Evolutionary conservation across 2,888 invertebrate species (phyloP), one percentile per base, ranked within the genome.

Genomic region (Drosophila nigricruria): DNA sequence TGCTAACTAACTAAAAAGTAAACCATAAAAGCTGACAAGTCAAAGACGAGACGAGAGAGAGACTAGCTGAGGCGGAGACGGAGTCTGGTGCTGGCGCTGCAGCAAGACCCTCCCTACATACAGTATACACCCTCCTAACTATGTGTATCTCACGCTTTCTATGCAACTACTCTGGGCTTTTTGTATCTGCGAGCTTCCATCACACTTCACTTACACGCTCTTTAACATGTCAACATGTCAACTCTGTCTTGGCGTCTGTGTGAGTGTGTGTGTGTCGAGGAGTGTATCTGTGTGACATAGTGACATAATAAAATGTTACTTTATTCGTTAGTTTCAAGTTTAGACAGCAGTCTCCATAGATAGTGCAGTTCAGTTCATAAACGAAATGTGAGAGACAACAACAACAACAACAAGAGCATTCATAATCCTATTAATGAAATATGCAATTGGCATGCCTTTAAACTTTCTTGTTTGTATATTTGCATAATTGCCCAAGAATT

Each of bases 191-290:
- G 45, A 86, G 77, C 77, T 81, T 81, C 79, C 77, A 81, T 77
- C 85, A 79, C 84, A 85, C 89, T 89, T 83, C 84, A 89, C 88
- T 86, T 87, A 86, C 88, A 89, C 70, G 87, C 86, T 89, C 88
- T 86, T 86, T 86, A 84, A 73, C 82, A 79, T 87, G 86, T 89
- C 89, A 86, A 76, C 87, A 83, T 88, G 85, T 81, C 89, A 81
- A 49, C 66, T 43, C 34, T 8, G 30, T 30, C 18, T 40, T 14
- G 5, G 25, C 47, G 18, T 43, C 6, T 34, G n/a, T 36, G 5
- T 63, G 18, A 25, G 9, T 36, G 23, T 23, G 43, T n/a, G 23
- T 49, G 38, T 34, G 47, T 27, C 12, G 40, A 45, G 34, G 56
- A 32, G 50, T 25, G 40, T 52, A 56, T 56, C 56, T 57, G 67